Percentiles rank a stretch among this genome's conserved stretches.
phyloP scores from a whole-genome alignment of 2,888 invertebrate species.

The Invenusta paracnida region DNA sequence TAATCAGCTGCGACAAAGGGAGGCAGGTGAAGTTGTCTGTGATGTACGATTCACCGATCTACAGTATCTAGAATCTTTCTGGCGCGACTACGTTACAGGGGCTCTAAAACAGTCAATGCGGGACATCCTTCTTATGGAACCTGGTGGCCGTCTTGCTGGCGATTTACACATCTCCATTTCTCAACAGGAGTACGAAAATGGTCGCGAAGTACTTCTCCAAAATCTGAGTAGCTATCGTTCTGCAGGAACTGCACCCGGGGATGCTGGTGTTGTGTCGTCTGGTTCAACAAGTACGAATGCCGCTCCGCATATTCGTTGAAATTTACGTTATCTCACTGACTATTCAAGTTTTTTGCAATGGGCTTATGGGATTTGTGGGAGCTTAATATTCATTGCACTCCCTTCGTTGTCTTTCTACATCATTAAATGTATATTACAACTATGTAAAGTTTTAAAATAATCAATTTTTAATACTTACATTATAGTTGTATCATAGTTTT shows the following conservation, averaged over 20 bases:
- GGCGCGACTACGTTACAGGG: slow-evolving; percentile 58
- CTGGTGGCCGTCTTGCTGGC: not conserved
- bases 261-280: not conserved
- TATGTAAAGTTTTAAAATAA: too few species aligned
- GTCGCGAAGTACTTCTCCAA: slow-evolving; percentile 25
- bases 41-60: slow-evolving; percentile 58
- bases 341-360: too few species aligned
- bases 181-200: slow-evolving; percentile 35
- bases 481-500: too few species aligned
- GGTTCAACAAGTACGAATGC: too few species aligned
- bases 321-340: too few species aligned
- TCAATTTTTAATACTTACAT: too few species aligned
- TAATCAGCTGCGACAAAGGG: slow-evolving; percentile 54
- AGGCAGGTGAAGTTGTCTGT: slow-evolving; percentile 56
- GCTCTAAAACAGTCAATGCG: slow-evolving; percentile 50
- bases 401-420: too few species aligned
- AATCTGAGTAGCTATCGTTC: slow-evolving; percentile 25
- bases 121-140: slow-evolving; percentile 2
- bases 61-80: slow-evolving; percentile 58
- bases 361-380: too few species aligned
- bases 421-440: too few species aligned
- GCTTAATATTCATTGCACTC: too few species aligned
- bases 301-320: too few species aligned
- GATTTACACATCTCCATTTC: slow-evolving; percentile 33
- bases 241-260: not conserved